Percentiles rank a stretch among this genome's conserved stretches.
Conservation (phyloP, 2,797 vertebrate species). For the Hydrolagus colliei region DNA sequence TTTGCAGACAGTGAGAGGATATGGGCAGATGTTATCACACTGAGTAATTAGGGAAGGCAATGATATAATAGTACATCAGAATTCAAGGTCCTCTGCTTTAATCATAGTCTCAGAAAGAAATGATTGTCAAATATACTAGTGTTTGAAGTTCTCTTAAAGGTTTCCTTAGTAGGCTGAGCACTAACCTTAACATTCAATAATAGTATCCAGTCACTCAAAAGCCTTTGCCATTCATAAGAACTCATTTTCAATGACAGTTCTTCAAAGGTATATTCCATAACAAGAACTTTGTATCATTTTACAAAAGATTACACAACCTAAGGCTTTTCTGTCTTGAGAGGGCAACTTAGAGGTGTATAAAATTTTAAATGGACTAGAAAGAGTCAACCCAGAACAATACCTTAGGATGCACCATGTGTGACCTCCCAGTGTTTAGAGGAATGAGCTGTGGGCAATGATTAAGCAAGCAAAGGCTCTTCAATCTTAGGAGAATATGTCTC, state of each 20-base stretch:
- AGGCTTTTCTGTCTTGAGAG: background rate
- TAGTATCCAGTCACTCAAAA: background rate
- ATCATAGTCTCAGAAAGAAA: background rate
- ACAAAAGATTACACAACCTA: background rate
- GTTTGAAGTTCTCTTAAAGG: slow-evolving; percentile 12
- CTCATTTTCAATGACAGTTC: background rate
- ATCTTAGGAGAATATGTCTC: too few species aligned
- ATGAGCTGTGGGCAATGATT: too few species aligned
- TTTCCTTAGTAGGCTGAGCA: background rate
- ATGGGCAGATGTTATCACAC: slow-evolving; percentile 15
- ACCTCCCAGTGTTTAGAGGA: too few species aligned
- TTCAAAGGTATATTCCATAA: background rate
- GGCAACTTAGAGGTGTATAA: too few species aligned
- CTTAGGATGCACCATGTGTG: too few species aligned
- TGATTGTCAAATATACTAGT: background rate
- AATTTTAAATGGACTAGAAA: too few species aligned
- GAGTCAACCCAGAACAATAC: too few species aligned
- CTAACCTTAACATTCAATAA: background rate
- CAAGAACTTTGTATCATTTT: slow-evolving; percentile 2
- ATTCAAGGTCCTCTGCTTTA: background rate
- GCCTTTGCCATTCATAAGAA: background rate
- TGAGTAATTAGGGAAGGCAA: background rate
- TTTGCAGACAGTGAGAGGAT: background rate
- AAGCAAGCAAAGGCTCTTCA: too few species aligned
- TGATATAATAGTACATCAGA: slow-evolving; percentile 20